Evolutionary conservation across 2,888 invertebrate genomes (phyloP), one percentile per base, ranked within the genome.

Genomic region (Zhengitettix transpicula): DNA sequence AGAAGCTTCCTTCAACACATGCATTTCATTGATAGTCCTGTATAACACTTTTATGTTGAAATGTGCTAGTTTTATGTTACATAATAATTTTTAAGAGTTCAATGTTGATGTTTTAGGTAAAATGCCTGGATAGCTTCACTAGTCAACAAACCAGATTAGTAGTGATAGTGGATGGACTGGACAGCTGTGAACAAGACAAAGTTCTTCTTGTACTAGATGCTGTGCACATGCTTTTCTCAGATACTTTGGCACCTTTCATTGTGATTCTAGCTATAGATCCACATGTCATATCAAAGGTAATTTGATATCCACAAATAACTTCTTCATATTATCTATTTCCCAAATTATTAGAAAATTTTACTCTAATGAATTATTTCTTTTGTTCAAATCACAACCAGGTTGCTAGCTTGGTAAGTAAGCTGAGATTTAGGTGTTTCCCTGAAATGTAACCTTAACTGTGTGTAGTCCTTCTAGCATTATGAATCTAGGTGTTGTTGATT

Each of bases 171-270:
- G 99, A 99, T 74, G 98, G 98, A 1, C 75, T 99, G 66, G 99
- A 99, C 76, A 95, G 92, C 70, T 97, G 97, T 71, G 98, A 99
- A 71, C 96, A 97, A 69, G 95, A 96, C 70, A 91, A 95, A 71
- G 94, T 96, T 40, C 77, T 96, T 5, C 81, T 91, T 28, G 85
- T 98, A 16, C 78, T 99, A 63, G 98, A 97, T 77, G 91, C 96
- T 0, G 88, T 99, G 58, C 93, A 97, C 74, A 87, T 95, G 57
- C 79, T 99, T 57, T 95, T 99, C 73, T 92, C 94, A 14, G 91
- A 96, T 70, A 85, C 90, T 3, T 88, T 89, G 72, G 87, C 92
- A 64, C 98, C 98, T 0, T 99, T 98, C 75, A 92, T 99, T 67
- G 85, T 95, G 62, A 85, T 99, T 64, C 80, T 97, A 66, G 97